Conservation (phyloP, 2,113 vertebrate species). For the Sporophila hypoxantha region DNA sequence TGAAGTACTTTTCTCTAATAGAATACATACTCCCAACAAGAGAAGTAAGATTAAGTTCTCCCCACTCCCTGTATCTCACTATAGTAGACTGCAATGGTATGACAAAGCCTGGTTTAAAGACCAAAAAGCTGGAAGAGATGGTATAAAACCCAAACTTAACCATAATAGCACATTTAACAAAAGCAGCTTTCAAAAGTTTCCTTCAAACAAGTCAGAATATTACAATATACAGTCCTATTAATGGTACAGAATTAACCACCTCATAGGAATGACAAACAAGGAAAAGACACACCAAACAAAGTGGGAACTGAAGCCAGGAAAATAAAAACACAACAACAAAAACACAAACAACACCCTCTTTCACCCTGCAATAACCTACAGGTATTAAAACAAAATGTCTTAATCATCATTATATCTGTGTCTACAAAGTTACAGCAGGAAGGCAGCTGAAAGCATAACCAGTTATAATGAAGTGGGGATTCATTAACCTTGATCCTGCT, state of each 20-base stretch:
- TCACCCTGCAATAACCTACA: neutral
- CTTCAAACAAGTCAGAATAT: neutral
- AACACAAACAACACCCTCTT: neutral
- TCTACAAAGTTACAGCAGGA: constrained; percentile 1
- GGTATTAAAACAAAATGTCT: neutral
- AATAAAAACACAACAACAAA: neutral
- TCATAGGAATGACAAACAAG: neutral
- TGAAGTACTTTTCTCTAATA: neutral
- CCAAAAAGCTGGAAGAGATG: neutral
- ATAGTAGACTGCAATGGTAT: neutral
- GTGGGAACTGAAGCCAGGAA: neutral
- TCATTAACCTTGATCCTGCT: constrained; percentile 93
- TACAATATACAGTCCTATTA: neutral
- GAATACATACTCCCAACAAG: neutral
- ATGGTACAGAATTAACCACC: neutral
- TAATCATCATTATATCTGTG: neutral
- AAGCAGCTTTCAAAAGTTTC: neutral
- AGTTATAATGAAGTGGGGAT: constrained; percentile 38
- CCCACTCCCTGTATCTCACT: neutral
- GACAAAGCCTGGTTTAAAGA: neutral
- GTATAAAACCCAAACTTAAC: neutral
- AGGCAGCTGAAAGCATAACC: constrained; percentile 17
- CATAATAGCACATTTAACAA: neutral
- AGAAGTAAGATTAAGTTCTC: neutral
- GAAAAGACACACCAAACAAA: neutral